Base-by-base conservation (phyloP, 2,888 invertebrate genomes). In the Catocala fraxini region DNA sequence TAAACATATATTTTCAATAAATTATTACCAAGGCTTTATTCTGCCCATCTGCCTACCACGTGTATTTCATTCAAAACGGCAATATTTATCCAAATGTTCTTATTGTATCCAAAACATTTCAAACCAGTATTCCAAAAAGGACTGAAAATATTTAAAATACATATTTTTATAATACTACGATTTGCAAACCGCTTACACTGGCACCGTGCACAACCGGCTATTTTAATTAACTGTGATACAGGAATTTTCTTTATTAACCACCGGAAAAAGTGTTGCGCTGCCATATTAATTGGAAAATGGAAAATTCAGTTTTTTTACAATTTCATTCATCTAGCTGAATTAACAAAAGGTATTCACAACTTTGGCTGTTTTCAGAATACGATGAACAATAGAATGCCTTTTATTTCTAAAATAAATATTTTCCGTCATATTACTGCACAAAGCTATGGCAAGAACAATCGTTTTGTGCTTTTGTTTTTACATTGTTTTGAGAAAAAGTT, bases 151-250 rank as follows among this genome's bases (percentile, higher is more conserved):
- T 25, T 15, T 25, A 1, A 25, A 25, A 25, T 25, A n/a, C n/a
- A n/a, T n/a, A 25, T 25, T 25, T 25, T 25, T 25, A 25, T 25
- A 25, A 25, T 3, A 25, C 39, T 39, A 15, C 34, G 0, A 6
- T 13, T 0, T 11, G 4, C 5, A 52, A 0, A 42, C 25, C 80
- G 81, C 83, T 75, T 0, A 5, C 62, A 85, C 25, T 70, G 41
- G 0, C 4, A 52, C 80, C 72, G 10, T 15, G 81, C 77, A 70
- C 48, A 15, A 70, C 70, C 68, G 76, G 75, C 85, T 75, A 84
- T 89, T 90, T 91, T 91, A 91, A 90, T 90, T 91, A 91, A 91
- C 90, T 89, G 66, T 82, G 75, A 84, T 81, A 85, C 80, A 75
- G 84, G 85, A 88, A 85, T 86, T 86, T 88, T 88, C 87, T 89